phyloP scores from a whole-genome alignment of 2,797 vertebrate species.

The Girardinus metallicus region DNA sequence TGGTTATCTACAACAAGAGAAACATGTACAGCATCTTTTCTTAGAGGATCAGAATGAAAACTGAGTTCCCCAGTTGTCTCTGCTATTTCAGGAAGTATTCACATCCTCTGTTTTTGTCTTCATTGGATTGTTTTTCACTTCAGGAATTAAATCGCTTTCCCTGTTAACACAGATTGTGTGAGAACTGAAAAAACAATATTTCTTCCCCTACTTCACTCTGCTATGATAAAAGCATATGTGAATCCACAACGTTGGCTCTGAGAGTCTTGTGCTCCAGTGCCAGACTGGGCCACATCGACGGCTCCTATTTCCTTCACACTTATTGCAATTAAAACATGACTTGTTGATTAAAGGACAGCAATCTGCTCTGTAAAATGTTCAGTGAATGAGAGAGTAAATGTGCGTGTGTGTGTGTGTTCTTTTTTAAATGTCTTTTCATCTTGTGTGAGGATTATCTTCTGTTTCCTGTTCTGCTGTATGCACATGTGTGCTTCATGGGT shows the following conservation, averaged over 20 bases:
- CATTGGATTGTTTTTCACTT: background rate
- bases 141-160: background rate
- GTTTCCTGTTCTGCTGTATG: conserved; percentile 6
- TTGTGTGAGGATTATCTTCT: conserved; percentile 13
- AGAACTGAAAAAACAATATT: conserved; percentile 1
- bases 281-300: conserved; percentile 46
- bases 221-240: conserved; percentile 50
- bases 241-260: conserved; percentile 42
- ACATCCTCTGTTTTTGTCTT: background rate
- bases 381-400: background rate
- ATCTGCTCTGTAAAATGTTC: conserved; percentile 28
- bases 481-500: conserved; percentile 2
- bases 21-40: background rate
- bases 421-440: conserved; percentile 22
- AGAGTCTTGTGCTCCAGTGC: conserved; percentile 32
- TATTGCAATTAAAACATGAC: conserved; percentile 62
- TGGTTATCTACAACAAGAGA: background rate
- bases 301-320: conserved; percentile 58
- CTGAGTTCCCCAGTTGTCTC: background rate
- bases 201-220: background rate
- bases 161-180: conserved; percentile 11
- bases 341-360: conserved; percentile 64
- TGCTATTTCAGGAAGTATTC: background rate
- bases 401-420: conserved; percentile 2
- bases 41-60: background rate